Evolutionary conservation across 2,113 vertebrate genomes (phyloP), one percentile per base, ranked within the genome.

Genomic region (Columba janthina): DNA sequence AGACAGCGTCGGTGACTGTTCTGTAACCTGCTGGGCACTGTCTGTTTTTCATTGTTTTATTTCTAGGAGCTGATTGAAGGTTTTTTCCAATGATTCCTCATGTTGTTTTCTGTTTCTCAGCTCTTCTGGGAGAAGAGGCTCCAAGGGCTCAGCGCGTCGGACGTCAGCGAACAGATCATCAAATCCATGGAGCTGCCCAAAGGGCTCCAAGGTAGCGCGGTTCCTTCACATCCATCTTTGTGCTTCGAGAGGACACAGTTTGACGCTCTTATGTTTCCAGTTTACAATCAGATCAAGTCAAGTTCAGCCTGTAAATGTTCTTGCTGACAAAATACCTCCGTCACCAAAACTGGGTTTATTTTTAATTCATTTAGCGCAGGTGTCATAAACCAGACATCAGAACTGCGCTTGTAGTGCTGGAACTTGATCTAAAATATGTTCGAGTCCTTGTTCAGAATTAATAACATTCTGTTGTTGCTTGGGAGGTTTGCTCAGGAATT

Each of bases 81-180:
- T 0, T 4, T 0, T 4, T 11, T 40, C 17, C 29, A 28, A 10
- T 46, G 31, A 18, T 50, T 91, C 31, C n/a, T 76, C 40, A 42
- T 11, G 36, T 42, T 24, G 4, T 48, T 74, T 94, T 90, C 87
- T 92, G 64, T 93, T 54, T 97, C 96, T 56, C 97, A 99, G 99
- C 98, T 99, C 85, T 99, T 99, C 89, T 99, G 99, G 99, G 99
- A 99, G 97, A 98, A 98, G 97, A 97, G 99, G 85, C 97, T 99
- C 89, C 98, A 98, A 97, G 99, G 99, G 77, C 98, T 99, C 71
- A 98, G 98, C 36, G 98, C 98, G 5, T 99, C 98, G 11, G 99
- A 99, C 66, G 97, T 99, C 89, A 98, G 98, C 13, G 98, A 99
- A 85, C 98, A 99, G 90, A 98, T 98, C 65, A 98, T 99, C 65